Conservation (phyloP, 2,888 invertebrate species). For the Eupithecia dodoneata region DNA sequence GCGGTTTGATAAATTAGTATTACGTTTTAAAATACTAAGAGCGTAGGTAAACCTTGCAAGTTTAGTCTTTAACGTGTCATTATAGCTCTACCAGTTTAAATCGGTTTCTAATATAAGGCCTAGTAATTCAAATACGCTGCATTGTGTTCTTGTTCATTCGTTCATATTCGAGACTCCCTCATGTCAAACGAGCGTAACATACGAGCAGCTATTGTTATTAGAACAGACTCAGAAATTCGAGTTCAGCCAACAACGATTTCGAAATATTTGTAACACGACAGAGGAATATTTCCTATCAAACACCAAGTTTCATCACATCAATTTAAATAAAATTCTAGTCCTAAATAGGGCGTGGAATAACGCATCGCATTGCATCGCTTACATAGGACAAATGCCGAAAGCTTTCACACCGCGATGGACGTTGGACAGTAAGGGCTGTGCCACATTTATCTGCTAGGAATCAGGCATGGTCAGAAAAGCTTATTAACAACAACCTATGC, state of each 20-base stretch:
- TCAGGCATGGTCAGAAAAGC: not conserved
- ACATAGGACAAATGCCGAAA: constrained; percentile 24
- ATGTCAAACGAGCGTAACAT: not conserved
- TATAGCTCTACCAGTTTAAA: no score
- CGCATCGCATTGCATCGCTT: constrained; percentile 12
- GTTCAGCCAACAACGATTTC: not conserved
- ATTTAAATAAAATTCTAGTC: not conserved
- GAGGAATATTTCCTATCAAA: not conserved
- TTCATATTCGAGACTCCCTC: not conserved
- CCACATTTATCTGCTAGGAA: not conserved
- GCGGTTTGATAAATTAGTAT: no score
- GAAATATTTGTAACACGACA: not conserved
- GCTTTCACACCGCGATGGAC: constrained; percentile 36
- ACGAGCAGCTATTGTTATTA: not conserved
- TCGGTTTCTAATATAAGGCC: no score
- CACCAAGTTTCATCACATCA: not conserved
- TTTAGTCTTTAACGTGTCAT: no score
- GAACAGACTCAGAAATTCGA: not conserved
- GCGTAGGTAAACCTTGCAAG: no score
- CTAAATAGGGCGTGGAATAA: not conserved
- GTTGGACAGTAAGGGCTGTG: constrained; percentile 24
- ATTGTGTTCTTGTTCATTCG: no score
- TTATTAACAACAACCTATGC: not conserved
- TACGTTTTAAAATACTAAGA: no score
- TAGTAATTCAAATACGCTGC: no score